Evolutionary conservation across 2,113 vertebrate species (phyloP).

Genomic region (Gobio gobio): DNA sequence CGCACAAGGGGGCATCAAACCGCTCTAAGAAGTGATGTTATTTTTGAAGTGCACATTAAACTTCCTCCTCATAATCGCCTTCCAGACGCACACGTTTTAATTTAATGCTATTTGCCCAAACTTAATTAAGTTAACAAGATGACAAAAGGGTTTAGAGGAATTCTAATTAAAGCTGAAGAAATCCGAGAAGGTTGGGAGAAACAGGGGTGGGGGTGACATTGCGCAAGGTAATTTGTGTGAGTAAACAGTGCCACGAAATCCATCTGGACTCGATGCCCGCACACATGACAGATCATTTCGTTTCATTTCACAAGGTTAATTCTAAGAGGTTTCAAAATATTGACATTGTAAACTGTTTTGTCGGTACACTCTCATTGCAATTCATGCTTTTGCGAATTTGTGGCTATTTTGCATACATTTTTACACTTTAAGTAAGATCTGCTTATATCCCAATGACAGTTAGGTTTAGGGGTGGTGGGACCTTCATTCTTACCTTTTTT

Average conservation of each 20-base stretch:
- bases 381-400: neutral
- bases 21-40: neutral
- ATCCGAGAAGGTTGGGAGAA: slow-evolving; percentile 19
- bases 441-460: neutral
- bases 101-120: slow-evolving; percentile 65
- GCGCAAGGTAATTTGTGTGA: slow-evolving; percentile 65
- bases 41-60: slow-evolving; percentile 7
- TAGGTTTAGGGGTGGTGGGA: neutral
- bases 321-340: neutral
- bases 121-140: slow-evolving; percentile 66
- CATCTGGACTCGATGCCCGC: slow-evolving; percentile 58
- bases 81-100: slow-evolving; percentile 55
- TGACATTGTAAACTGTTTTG: neutral
- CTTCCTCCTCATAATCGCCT: slow-evolving; percentile 44
- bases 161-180: slow-evolving; percentile 67
- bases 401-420: neutral
- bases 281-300: slow-evolving; percentile 13
- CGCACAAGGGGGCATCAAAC: slow-evolving; percentile 19
- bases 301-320: neutral
- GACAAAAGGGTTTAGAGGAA: slow-evolving; percentile 62
- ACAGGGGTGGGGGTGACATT: slow-evolving; percentile 67
- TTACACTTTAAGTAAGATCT: neutral
- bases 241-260: slow-evolving; percentile 67
- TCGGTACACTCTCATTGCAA: neutral
- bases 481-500: neutral